Evolutionary conservation across 2,797 vertebrate genomes (phyloP), one percentile per base, ranked within the genome.

Genomic region (Anguilla megastoma): DNA sequence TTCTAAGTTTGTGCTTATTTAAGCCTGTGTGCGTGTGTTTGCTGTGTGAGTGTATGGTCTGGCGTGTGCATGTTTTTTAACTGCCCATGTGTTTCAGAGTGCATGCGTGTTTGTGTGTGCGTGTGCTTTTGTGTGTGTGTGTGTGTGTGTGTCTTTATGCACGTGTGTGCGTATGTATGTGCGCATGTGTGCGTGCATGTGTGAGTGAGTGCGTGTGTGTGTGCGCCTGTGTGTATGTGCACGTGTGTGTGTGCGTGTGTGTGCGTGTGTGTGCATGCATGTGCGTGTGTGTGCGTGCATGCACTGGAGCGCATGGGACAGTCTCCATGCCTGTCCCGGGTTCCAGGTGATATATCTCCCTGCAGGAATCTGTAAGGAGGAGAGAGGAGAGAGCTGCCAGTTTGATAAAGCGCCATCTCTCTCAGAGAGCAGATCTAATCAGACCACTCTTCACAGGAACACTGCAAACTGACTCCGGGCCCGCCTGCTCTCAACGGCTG

Each of bases 331-430:
- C 41, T 71, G 63, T 71, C 83, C 45, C 16, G 3, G 30, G 66
- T 76, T 74, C 66, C 82, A 54, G 60, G 82, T 85, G 82, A 88
- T 88, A 76, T 21, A 88, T 88, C 66, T 54, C 56, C 83, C 83
- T 85, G 82, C 63, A 54, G 24, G 41, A 69, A 86, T 69, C 36
- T 36, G 33, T 60, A 45, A 85, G 33, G 63, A 50, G 63, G 50
- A 88, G 63, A 45, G 36, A 30, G 60, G 50, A 88, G 82, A 66
- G 21, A 30, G 80, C 80, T 88, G 82, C 33, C 87, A 88, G 60
- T 76, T 74, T 85, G 87, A 88, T 33, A 83, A 66, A 88, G 52
- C 36, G 87, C 87, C 52, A 63, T 88, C 80, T 87, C 80, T 60
- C 82, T 69, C 80, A 10, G 80, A 41, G 48, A 52, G 48, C 58